Evolutionary conservation across 2,113 vertebrate genomes (phyloP).

Genomic region (Nipponia nippon): DNA sequence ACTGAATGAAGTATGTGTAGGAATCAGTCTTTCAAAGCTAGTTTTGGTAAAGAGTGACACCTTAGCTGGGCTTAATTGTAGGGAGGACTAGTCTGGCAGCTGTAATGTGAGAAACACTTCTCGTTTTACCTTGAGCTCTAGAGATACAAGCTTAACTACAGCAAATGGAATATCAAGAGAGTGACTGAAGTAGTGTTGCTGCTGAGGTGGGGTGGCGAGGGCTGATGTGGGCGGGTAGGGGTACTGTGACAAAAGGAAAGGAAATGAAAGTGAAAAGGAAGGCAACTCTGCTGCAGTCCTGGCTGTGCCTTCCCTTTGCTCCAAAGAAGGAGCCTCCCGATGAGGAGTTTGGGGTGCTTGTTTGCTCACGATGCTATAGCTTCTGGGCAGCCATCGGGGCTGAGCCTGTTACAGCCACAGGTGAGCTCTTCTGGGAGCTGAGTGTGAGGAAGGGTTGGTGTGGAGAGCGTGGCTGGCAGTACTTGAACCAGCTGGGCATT

Average conservation of each 20-base stretch:
- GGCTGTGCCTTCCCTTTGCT: neutral
- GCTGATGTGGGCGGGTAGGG: neutral
- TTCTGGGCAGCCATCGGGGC: neutral
- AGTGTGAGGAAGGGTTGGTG: neutral
- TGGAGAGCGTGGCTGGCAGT: neutral
- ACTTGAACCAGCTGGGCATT: neutral
- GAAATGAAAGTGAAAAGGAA: neutral
- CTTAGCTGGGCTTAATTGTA: neutral
- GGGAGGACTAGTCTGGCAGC: neutral
- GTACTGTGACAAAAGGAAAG: neutral
- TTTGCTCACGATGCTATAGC: fast-evolving
- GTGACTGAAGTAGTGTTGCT: neutral
- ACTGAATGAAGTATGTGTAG: neutral
- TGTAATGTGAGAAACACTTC: neutral
- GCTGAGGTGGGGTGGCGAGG: neutral
- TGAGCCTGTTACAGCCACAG: neutral
- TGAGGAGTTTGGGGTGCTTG: neutral
- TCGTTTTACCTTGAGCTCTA: neutral
- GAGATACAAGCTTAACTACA: neutral
- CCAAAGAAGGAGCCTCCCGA: neutral
- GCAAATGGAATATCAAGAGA: neutral
- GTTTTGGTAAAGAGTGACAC: neutral
- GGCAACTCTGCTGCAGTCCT: neutral
- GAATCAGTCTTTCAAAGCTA: neutral
- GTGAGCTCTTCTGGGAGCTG: neutral